These are phyloP conservation scores for Electrona antarctica DNA, from an alignment of 2,113 vertebrate genomes.

Conservation along the genomic window DNA sequence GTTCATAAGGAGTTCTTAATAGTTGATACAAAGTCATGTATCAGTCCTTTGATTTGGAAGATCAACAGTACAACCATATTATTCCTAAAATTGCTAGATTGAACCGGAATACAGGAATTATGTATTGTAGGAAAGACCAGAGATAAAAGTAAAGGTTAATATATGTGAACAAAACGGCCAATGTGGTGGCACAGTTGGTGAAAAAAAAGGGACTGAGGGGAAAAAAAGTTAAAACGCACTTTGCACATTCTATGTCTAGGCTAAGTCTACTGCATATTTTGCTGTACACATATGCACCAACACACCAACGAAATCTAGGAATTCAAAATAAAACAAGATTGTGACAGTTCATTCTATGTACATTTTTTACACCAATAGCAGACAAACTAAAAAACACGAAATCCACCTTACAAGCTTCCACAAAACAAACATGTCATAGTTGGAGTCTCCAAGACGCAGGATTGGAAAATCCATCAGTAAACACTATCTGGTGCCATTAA, in stretches of 20 bases:
- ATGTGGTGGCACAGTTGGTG: slow-evolving; percentile 30
- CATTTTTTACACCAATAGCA: slow-evolving; percentile 66
- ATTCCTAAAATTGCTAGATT: slow-evolving; percentile 11
- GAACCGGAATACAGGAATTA: not conserved
- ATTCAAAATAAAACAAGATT: slow-evolving; percentile 48
- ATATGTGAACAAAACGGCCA: slow-evolving; percentile 7
- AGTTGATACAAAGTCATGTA: not conserved
- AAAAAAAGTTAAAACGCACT: slow-evolving; percentile 19
- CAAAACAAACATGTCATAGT: slow-evolving; percentile 7
- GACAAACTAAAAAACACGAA: slow-evolving; percentile 26
- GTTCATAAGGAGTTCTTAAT: too few relatives aligned
- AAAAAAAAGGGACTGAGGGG: slow-evolving; percentile 26
- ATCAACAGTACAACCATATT: not conserved
- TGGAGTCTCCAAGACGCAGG: not conserved
- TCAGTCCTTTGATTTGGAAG: slow-evolving; percentile 2
- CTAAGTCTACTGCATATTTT: not conserved
- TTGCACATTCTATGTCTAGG: not conserved
- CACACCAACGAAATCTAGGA: slow-evolving; percentile 18
- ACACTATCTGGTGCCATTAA: not conserved
- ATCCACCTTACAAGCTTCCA: slow-evolving; percentile 12
- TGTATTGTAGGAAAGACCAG: not conserved
- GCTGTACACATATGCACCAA: slow-evolving; percentile 9
- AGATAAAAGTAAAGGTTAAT: not conserved
- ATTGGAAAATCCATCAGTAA: slow-evolving; percentile 18
- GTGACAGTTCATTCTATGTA: slow-evolving; percentile 59